Base-by-base conservation (phyloP, 2,113 vertebrate species). In the Asarcornis scutulata region DNA sequence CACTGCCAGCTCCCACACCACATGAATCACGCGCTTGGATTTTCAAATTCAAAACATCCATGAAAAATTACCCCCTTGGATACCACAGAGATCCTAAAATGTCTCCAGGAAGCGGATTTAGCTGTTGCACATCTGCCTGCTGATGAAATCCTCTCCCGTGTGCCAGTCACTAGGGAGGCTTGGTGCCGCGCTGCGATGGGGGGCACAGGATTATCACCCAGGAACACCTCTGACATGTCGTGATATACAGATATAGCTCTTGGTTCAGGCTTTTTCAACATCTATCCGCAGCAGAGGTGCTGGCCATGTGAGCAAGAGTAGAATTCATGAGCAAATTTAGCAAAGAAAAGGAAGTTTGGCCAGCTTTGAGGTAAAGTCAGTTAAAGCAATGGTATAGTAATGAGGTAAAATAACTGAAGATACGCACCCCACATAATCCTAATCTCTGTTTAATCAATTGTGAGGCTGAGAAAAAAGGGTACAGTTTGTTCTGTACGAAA, bases 331-430 rank as follows among this genome's bases (percentile, higher is more conserved):
- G 56, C 17, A 83, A 60, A 86, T 90, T 89, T 66, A 91, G 77
- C 77, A 78, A 81, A 91, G 72, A 86, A 91, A 96, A 96, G 89
- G 95, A 96, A 94, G 90, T 93, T 88, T 55, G 76, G 71, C 56
- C 76, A 88, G 83, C 85, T 96, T 95, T 93, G 92, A 95, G 93
- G 83, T 94, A 34, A 95, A 93, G 93, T 81, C 93, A 93, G 93
- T 96, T 89, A 86, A 93, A 93, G 69, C 36, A 62, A 90, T 83
- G 83, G 85, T 63, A 23, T 17, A 63, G 68, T 11, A 81, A 34
- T 78, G 88, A 94, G 95, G 80, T 94, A 81, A 90, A 95, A 72
- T 68, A 91, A 94, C 92, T 20, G 23, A 89, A 83, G 68, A 83
- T 17, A 88, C 1, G 5, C 91, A 72, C 9, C 34, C 34, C 77